Conservation (phyloP, 2,797 vertebrate genomes). For the Tinamus major region DNA sequence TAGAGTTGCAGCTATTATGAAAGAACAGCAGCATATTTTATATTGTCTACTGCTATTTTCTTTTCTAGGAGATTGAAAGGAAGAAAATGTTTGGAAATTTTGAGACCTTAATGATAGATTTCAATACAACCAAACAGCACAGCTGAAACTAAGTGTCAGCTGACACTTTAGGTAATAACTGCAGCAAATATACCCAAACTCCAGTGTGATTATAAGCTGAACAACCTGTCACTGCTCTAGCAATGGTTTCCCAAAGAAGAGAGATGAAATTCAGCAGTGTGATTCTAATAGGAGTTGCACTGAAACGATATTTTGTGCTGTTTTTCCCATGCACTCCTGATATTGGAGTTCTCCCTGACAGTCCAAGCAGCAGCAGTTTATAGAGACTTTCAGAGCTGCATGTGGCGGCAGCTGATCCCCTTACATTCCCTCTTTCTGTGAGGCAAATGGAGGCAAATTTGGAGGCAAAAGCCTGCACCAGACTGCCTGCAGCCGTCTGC, state of each 20-base stretch:
- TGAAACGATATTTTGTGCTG: background rate
- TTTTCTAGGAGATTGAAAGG: background rate
- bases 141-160: background rate
- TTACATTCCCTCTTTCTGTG: background rate
- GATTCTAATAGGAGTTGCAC: background rate
- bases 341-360: background rate
- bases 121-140: background rate
- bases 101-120: background rate
- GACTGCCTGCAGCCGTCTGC: background rate
- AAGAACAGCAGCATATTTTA: background rate
- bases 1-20: background rate
- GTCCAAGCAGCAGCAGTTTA: background rate
- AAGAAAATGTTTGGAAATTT: background rate
- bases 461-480: background rate
- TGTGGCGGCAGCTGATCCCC: background rate
- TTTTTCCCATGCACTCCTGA: background rate
- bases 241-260: background rate
- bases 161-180: background rate
- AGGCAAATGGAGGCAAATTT: background rate
- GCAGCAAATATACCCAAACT: background rate
- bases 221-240: rapidly evolving
- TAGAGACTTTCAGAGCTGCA: background rate
- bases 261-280: background rate
- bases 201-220: background rate
- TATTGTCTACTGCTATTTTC: background rate